Base-by-base conservation (phyloP, 64 coral and sea anemone genomes). In the Montipora foliosa region DNA sequence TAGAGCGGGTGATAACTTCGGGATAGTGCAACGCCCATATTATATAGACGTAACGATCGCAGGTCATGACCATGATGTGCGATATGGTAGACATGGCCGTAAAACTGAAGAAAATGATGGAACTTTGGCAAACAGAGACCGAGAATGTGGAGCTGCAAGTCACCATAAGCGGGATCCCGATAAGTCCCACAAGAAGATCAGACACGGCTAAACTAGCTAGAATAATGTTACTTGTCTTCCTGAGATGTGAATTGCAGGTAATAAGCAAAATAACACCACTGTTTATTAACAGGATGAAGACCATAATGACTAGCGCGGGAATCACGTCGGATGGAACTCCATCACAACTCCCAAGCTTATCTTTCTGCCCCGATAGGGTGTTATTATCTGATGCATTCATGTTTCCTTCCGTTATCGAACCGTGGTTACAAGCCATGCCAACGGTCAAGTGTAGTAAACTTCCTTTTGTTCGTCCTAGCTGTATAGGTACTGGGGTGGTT, bases 21-120 rank as follows among this genome's bases (percentile, higher is more conserved):
- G 45, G 66, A 64, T 93, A 93, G 1, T 83, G 73, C 49, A 93
- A 55, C 2, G 91, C 91, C 48, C 84, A 81, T 46, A 79, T 72
- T 47, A 93, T 93, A n/a, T 87, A 93, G 8, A 93, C 79, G 68
- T 93, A 81, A 46, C 91, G 80, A 72, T 93, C 91, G 37, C 83
- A 75, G 4, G 91, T 93, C 81, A 93, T 93, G 2, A 87, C 75
- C 8, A 75, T 70, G 83, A 93, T 93, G 75, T 93, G 91, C 6
- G 87, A 45, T 16, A 93, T 76, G 20, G 91, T 93, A 2, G 82
- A 87, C 53, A 87, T 50, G 52, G 82, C 75, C 21, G 87, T 78
- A 58, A 93, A 93, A 17, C 62, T 93, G 29, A 64, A 55, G 21
- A 93, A 87, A 37, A 59, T 93, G 75, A 5, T 62, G 21, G 73